Evolutionary conservation across 2,113 vertebrate species (phyloP), one percentile per base, ranked within the genome.

Genomic region (Limanda limanda): DNA sequence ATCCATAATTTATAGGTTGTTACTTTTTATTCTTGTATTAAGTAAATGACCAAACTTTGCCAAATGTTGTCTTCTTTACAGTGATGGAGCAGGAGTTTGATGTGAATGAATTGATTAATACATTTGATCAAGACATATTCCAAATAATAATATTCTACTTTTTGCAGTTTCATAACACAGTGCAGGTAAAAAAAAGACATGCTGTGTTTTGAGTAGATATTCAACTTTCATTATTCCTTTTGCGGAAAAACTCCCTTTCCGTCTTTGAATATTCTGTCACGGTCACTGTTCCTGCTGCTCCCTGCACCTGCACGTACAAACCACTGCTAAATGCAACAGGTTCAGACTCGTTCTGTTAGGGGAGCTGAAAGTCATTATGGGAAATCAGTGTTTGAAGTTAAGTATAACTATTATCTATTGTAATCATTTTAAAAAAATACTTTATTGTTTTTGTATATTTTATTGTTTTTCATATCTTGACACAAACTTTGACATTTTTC

Each of bases 271-370:
- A 45, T 81, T 27, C 64, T 76, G 24, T 75, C 72, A 45, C 35
- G 78, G 70, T 81, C 40, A 0, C 62, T 59, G 57, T 37, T 57
- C 45, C 65, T 0, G 24, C 40, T 60, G 31, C 62, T 42, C 1
- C 58, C 52, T 40, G 54, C 74, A 55, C 59, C 67, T 74, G 48
- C 77, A 61, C 68, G 42, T 55, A 77, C 51, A 77, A 77, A 76
- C 71, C 70, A 67, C 23, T 0, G 21, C 63, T 68, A 35, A 71
- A 68, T 42, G 56, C 57, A 59, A 57, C 87, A 79, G 35, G 89
- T 77, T 79, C 42, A 65, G 60, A 35, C 86, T 82, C 0, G 75
- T 58, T 71, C 27, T 47, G 45, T 63, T 75, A 35, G 52, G 57
- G 25, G 56, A 60, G 35, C 45, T 69, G 37, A 84, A 73, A 78